These are phyloP conservation scores for Acinonyx jubatus DNA, from an alignment of 2,113 vertebrate species.

Conservation along the genomic window DNA sequence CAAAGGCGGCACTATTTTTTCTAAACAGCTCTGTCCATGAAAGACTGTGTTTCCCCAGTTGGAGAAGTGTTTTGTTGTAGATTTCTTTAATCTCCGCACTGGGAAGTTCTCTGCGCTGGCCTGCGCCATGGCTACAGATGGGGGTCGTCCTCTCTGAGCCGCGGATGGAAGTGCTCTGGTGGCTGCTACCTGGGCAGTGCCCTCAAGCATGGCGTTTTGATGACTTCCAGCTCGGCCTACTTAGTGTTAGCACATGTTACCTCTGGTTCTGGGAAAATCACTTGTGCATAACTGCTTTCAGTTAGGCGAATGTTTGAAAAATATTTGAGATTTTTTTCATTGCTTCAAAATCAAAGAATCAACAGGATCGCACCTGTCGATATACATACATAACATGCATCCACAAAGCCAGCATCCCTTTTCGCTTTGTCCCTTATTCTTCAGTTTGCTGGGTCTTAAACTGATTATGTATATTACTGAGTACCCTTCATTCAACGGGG, in stretches of 20 bases:
- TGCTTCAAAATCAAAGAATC: slow-evolving; percentile 10
- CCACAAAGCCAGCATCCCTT: not conserved
- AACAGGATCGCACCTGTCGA: not conserved
- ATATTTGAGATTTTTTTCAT: not conserved
- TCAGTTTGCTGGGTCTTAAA: not conserved
- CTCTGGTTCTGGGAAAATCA: slow-evolving; percentile 41
- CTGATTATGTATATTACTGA: no score
- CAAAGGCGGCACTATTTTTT: slow-evolving; percentile 37
- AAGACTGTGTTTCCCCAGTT: slow-evolving; percentile 28
- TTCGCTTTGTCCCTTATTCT: not conserved
- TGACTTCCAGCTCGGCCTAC: not conserved
- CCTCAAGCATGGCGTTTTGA: not conserved
- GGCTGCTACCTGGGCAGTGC: slow-evolving; percentile 12
- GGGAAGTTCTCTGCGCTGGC: slow-evolving; percentile 7
- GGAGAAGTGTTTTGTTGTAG: slow-evolving; percentile 10
- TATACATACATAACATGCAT: not conserved
- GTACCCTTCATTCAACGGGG: not conserved
- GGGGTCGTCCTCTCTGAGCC: not conserved
- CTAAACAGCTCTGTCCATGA: not conserved
- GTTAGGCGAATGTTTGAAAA: not conserved
- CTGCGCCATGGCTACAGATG: not conserved
- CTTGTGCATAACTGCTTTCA: not conserved
- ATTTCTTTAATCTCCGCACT: not conserved
- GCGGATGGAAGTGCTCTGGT: not conserved
- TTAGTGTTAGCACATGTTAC: slow-evolving; percentile 19